Evolutionary conservation across 1,140 invertebrate species (phyloP), one percentile per base, ranked within the genome.

Genomic region (Acromyrmex echinatior): DNA sequence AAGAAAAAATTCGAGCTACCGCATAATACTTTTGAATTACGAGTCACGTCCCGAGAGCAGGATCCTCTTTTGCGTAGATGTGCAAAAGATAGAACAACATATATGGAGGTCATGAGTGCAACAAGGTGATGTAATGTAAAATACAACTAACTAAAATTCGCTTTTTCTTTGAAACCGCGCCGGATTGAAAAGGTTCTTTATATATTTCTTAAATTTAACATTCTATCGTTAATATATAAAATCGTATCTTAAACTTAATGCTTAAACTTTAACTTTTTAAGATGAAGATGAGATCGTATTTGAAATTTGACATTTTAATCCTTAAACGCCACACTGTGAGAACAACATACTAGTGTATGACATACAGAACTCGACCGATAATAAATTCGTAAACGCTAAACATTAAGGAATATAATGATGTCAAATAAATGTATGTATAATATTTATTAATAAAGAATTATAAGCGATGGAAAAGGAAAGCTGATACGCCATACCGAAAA

Each of bases 21-120:
- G 86, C 84, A 88, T 92, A 92, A 93, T 92, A 90, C 73, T 91
- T 88, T 92, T 90, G 90, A 93, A 92, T 93, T 93, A 93, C 86
- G 85, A 90, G 87, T 92, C 88, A 87, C 88, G 87, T 93, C 85
- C 91, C 53, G 88, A 63, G 88, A 89, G 89, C 87, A 92, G 87
- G 58, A 92, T 92, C 86, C 78, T 85, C 86, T 91, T 89, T 88
- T 87, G 86, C 86, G 88, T 86, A 31, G 28, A 53, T 25, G 14
- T 25, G 62, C 62, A 80, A 53, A 68, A 35, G 45, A 21, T 79
- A 28, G 28, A 39, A 53, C 28, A 35, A 53, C 28, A 45, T 66
- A 16, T 35, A 25, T 12, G 14, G 14, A 51, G 3, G 14, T 6
- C 45, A 45, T 25, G 18, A 65, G 60, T 14, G 39, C 76, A 39